Percentiles rank a stretch among this genome's conserved stretches.
phyloP scores from a whole-genome alignment of 2,113 vertebrate genomes.

The Notechis scutatus region DNA sequence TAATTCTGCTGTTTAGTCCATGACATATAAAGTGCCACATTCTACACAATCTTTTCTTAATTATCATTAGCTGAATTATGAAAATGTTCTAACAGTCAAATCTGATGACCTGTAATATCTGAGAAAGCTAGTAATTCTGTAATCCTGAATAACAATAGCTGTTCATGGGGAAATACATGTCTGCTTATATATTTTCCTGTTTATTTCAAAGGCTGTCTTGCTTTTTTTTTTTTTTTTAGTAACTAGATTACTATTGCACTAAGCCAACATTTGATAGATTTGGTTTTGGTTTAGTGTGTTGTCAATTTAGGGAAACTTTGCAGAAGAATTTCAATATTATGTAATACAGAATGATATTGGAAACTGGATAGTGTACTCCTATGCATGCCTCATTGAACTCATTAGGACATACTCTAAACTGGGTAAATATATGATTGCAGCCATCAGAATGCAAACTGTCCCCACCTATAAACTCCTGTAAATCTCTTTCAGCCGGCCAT shows the following conservation, averaged over 20 bases:
- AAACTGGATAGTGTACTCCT: neutral
- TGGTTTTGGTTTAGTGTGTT: no score
- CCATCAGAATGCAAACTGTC: neutral
- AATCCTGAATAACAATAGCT: neutral
- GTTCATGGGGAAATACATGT: neutral
- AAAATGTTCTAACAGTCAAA: conserved; percentile 51
- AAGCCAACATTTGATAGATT: no score
- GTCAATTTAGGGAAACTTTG: neutral
- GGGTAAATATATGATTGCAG: neutral
- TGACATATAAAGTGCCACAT: conserved; percentile 51
- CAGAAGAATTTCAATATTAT: neutral
- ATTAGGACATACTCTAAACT: neutral
- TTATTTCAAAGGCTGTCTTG: neutral
- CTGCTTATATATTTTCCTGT: neutral
- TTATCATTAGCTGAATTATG: conserved; percentile 49
- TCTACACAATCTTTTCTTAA: conserved; percentile 51
- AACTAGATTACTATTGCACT: no score
- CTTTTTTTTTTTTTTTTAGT: neutral
- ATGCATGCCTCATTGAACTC: neutral
- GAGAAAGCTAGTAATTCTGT: neutral
- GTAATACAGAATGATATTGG: neutral
- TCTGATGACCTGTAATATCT: conserved; percentile 15
- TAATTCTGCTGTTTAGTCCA: conserved; percentile 33
- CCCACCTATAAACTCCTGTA: no score
- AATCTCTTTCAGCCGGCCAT: no score